Percentiles rank a stretch among this genome's conserved stretches.
Evolutionary conservation across 2,888 invertebrate species (phyloP).

Genomic region (Mimachlamys varia): DNA sequence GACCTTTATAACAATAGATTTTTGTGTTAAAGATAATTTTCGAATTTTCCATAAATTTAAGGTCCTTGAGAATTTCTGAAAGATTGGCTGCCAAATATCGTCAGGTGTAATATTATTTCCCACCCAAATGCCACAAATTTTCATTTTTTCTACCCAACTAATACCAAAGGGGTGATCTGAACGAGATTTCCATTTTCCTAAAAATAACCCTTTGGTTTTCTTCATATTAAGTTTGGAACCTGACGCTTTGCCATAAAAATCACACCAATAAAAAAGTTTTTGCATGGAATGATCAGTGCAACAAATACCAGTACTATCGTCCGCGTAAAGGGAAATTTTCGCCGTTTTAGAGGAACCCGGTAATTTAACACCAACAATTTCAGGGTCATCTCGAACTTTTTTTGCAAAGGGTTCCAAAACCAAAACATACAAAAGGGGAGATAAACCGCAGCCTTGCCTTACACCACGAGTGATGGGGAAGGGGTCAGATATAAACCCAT

Average conservation of each 20-base stretch:
- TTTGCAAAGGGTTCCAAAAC: slow-evolving; percentile 50
- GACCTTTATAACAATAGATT: slow-evolving; percentile 32
- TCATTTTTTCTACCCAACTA: slow-evolving; percentile 53
- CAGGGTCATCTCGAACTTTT: slow-evolving; percentile 32
- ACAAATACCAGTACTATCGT: not conserved
- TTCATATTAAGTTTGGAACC: slow-evolving; percentile 55
- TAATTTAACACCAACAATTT: not conserved
- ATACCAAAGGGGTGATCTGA: slow-evolving; percentile 58
- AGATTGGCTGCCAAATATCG: not conserved
- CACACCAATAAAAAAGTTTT: not conserved
- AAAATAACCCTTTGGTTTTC: too few relatives aligned
- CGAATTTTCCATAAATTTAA: slow-evolving; percentile 19
- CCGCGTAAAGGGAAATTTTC: not conserved
- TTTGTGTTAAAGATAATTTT: slow-evolving; percentile 40
- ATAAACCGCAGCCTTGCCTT: slow-evolving; percentile 55
- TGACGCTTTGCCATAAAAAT: slow-evolving; percentile 4
- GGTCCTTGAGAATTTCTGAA: slow-evolving; percentile 36
- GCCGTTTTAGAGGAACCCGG: not conserved
- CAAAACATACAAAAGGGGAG: slow-evolving; percentile 53
- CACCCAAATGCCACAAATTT: slow-evolving; percentile 53
- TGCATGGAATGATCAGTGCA: not conserved
- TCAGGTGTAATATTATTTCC: slow-evolving; percentile 48
- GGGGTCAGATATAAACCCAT: slow-evolving; percentile 55
- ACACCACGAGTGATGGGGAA: slow-evolving; percentile 53
- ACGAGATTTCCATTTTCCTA: slow-evolving; percentile 58